Conservation (phyloP, 2,113 vertebrate genomes). For the Corvus hawaiiensis region DNA sequence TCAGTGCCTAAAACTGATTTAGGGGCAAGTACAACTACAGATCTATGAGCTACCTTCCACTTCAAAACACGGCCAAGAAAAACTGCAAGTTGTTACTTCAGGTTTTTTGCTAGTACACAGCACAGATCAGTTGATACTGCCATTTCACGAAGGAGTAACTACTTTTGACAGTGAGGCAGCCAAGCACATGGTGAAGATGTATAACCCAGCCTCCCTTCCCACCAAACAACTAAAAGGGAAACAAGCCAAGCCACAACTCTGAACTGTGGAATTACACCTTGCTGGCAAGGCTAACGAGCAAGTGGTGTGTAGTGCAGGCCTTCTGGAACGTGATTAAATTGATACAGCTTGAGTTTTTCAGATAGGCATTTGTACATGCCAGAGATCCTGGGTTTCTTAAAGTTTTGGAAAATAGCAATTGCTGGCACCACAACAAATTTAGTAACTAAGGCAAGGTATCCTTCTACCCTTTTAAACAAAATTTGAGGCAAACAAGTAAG, state of each 20-base stretch:
- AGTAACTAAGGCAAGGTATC: slow-evolving; percentile 61
- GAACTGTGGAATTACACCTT: neutral
- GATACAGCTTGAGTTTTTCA: slow-evolving; percentile 9
- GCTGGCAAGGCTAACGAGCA: neutral
- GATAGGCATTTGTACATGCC: neutral
- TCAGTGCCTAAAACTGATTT: slow-evolving; percentile 37
- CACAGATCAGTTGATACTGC: neutral
- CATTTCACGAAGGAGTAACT: neutral
- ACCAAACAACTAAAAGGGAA: neutral
- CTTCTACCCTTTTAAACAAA: slow-evolving; percentile 30
- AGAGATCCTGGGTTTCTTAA: slow-evolving; percentile 56
- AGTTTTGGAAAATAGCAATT: slow-evolving; percentile 50
- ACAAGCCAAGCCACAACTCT: neutral
- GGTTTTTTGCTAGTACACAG: neutral
- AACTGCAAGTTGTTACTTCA: slow-evolving; percentile 33
- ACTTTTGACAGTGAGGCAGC: neutral
- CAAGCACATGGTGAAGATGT: slow-evolving; percentile 3
- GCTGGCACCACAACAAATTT: slow-evolving; percentile 56
- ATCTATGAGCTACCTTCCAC: slow-evolving; percentile 41
- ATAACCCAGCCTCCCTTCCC: neutral
- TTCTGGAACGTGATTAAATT: neutral
- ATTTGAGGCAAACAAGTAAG: slow-evolving; percentile 68
- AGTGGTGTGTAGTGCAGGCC: neutral
- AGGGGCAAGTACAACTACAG: slow-evolving; percentile 23
- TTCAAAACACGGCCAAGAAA: slow-evolving; percentile 40